phyloP scores from a whole-genome alignment of 2,113 vertebrate genomes.

The Bujurquina vittata region DNA sequence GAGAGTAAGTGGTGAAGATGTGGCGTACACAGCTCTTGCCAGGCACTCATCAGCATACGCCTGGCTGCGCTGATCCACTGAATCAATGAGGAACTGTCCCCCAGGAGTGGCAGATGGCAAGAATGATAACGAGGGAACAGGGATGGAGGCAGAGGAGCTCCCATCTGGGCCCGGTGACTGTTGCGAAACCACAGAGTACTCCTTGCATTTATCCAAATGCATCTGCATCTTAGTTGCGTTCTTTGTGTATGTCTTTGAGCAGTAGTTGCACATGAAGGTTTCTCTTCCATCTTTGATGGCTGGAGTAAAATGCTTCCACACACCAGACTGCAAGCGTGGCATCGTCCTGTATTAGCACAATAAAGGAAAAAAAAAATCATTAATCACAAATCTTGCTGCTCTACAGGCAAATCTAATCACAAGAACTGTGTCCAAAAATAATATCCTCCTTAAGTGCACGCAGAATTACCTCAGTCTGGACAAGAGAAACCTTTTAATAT shows the following conservation, averaged over 20 bases:
- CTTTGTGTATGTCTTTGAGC: constrained; percentile 46
- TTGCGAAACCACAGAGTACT: constrained; percentile 40
- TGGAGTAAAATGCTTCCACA: constrained; percentile 65
- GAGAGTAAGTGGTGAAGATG: constrained; percentile 58
- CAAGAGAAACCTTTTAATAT: not conserved
- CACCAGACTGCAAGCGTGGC: constrained; percentile 56
- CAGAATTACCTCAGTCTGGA: not conserved
- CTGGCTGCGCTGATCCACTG: constrained; percentile 61
- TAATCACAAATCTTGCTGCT: not conserved
- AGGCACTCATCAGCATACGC: constrained; percentile 56
- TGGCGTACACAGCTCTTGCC: constrained; percentile 58
- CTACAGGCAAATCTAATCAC: not conserved
- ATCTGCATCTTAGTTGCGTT: constrained; percentile 67
- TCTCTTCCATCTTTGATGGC: constrained; percentile 52
- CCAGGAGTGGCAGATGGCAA: constrained; percentile 37
- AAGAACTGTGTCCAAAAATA: not conserved
- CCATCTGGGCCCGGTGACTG: constrained; percentile 46
- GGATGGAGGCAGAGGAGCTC: constrained; percentile 57
- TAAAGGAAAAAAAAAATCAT: not conserved
- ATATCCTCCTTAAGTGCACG: not conserved
- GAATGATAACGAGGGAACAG: constrained; percentile 49
- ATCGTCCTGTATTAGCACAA: constrained; percentile 48
- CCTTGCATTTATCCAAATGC: constrained; percentile 63
- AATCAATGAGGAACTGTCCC: constrained; percentile 59
- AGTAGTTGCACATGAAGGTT: constrained; percentile 66